Conservation (phyloP, 2,797 vertebrate species). For the Percopsis omiscomaycus region DNA sequence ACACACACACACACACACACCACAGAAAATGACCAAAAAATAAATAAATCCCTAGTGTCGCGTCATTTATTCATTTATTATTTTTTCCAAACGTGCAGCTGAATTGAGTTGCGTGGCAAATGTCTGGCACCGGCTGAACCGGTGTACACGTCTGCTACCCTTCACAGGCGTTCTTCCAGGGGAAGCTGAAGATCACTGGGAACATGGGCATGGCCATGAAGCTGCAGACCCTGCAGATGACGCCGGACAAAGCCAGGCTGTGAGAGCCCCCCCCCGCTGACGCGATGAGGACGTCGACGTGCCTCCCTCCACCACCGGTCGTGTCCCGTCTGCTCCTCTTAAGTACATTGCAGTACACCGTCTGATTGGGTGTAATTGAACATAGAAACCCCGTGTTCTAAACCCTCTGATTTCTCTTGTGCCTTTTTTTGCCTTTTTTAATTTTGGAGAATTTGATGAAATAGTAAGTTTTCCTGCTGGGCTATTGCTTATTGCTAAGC, state of each 20-base stretch:
- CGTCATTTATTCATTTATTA: too few species aligned
- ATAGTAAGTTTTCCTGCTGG: not conserved
- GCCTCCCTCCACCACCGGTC: too few species aligned
- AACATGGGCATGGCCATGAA: constrained; percentile 96
- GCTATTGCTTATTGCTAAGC: not conserved
- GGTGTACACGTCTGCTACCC: not conserved
- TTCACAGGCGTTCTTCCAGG: constrained; percentile 90
- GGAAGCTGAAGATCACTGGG: constrained; percentile 90
- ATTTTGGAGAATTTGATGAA: not conserved
- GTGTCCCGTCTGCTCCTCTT: too few species aligned
- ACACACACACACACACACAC: too few species aligned
- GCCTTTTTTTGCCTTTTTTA: not conserved
- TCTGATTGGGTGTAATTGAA: too few species aligned
- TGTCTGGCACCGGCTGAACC: too few species aligned
- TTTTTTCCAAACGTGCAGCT: too few species aligned
- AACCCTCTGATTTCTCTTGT: not conserved
- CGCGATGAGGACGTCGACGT: too few species aligned
- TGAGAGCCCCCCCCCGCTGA: constrained; percentile 61
- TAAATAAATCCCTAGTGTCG: too few species aligned
- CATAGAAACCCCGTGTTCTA: not conserved
- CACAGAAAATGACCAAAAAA: too few species aligned
- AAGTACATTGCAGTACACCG: too few species aligned
- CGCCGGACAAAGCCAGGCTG: constrained; percentile 87
- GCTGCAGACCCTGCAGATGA: constrained; percentile 88
- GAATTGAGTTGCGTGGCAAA: not conserved